Percentiles rank a stretch among this genome's conserved stretches.
These are phyloP conservation scores for Picus viridis DNA, from an alignment of 2,797 vertebrate genomes.

Conservation along the genomic window DNA sequence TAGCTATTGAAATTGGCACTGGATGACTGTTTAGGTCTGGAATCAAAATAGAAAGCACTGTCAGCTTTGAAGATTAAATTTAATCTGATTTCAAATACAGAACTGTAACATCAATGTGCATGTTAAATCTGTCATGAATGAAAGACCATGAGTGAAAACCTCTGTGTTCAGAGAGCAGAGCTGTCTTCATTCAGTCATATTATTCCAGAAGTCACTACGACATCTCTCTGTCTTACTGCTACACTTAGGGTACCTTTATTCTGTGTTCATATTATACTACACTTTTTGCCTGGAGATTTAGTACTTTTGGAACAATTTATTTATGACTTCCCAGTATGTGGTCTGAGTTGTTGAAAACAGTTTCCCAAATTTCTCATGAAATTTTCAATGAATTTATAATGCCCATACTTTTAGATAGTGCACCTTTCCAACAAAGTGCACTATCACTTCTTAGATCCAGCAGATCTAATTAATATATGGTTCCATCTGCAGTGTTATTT, in stretches of 20 bases:
- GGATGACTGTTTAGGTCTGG: neutral
- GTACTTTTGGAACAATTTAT: conserved; percentile 16
- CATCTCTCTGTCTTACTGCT: neutral
- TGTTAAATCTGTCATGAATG: neutral
- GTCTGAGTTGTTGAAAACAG: conserved; percentile 11
- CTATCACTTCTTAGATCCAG: neutral
- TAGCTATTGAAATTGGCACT: neutral
- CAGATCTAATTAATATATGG: neutral
- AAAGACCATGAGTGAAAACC: neutral
- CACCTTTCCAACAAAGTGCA: neutral
- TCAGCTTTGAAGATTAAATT: neutral
- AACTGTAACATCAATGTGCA: neutral
- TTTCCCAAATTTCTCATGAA: neutral
- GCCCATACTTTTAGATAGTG: neutral
- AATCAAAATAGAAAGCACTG: neutral
- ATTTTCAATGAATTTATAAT: conserved; percentile 20
- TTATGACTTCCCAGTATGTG: neutral
- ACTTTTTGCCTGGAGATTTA: neutral
- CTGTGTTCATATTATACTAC: neutral
- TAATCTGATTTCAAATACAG: neutral
- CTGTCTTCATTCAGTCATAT: neutral
- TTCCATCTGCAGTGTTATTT: neutral
- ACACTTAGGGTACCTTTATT: neutral
- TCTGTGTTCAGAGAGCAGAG: neutral
- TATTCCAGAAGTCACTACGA: neutral